Conservation (phyloP, 1,140 invertebrate genomes). For the Drosophila mauritiana region DNA sequence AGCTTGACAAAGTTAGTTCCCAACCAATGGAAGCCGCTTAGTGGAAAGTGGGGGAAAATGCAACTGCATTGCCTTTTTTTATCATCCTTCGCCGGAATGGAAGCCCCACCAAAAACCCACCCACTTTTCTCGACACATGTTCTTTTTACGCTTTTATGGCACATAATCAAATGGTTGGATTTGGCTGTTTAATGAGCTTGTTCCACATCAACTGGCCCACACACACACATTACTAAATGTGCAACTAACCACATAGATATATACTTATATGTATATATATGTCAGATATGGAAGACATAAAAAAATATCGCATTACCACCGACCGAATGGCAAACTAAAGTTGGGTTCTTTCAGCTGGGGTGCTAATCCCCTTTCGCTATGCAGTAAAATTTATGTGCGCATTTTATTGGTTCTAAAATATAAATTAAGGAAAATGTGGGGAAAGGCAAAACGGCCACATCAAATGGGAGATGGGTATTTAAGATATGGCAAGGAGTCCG, state of each 20-base stretch:
- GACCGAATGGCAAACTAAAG: slow-evolving; percentile 5
- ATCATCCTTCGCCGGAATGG: not conserved
- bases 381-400: slow-evolving; percentile 48
- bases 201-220: slow-evolving; percentile 51
- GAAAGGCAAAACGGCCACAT: slow-evolving; percentile 15
- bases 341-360: not conserved
- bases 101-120: not conserved
- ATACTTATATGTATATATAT: not conserved
- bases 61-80: slow-evolving; percentile 10
- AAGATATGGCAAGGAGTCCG: slow-evolving; percentile 3
- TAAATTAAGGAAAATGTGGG: slow-evolving; percentile 14
- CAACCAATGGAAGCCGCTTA: not conserved
- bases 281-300: not conserved
- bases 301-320: slow-evolving; percentile 22
- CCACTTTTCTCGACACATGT: slow-evolving; percentile 19
- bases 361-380: slow-evolving; percentile 25
- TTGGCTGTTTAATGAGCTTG: slow-evolving; percentile 75
- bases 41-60: not conserved
- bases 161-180: slow-evolving; percentile 67
- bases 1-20: not conserved
- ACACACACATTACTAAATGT: not conserved
- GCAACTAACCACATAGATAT: not conserved
- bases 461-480: slow-evolving; percentile 2
- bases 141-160: slow-evolving; percentile 47
- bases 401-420: slow-evolving; percentile 49